These are phyloP conservation scores for Rana temporaria DNA, from an alignment of 2,113 vertebrate genomes.

Conservation along the genomic window DNA sequence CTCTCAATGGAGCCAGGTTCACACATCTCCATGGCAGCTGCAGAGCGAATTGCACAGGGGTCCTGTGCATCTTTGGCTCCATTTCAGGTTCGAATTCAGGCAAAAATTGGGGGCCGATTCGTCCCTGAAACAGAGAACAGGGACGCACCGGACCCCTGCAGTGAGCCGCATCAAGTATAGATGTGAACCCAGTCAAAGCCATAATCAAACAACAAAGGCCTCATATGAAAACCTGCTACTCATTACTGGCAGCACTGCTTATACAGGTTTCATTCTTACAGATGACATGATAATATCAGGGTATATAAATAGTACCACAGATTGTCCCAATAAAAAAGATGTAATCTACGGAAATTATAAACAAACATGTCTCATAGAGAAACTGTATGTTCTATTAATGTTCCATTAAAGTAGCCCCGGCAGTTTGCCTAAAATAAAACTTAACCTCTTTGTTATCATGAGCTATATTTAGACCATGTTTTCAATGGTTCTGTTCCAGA, in stretches of 20 bases:
- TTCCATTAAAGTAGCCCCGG: slow-evolving; percentile 71
- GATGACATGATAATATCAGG: slow-evolving; percentile 15
- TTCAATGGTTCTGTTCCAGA: slow-evolving; percentile 69
- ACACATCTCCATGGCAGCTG: too few species aligned
- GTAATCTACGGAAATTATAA: slow-evolving; percentile 20
- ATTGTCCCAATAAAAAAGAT: slow-evolving; percentile 28
- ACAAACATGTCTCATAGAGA: not conserved
- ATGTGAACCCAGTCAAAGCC: too few species aligned
- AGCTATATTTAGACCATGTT: slow-evolving; percentile 71
- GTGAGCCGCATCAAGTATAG: too few species aligned
- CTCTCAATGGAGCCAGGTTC: too few species aligned
- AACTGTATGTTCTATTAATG: slow-evolving; percentile 25
- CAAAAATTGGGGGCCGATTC: too few species aligned
- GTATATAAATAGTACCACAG: slow-evolving; percentile 26
- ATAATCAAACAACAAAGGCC: too few species aligned
- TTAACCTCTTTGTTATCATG: slow-evolving; percentile 78
- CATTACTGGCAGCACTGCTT: not conserved
- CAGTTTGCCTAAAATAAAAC: slow-evolving; percentile 76
- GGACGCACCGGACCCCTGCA: too few species aligned
- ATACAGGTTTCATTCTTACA: not conserved
- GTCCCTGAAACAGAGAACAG: too few species aligned
- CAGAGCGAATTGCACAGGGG: too few species aligned
- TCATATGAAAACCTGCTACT: not conserved
- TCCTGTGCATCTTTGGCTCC: too few species aligned
- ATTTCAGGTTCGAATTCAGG: too few species aligned